These are phyloP conservation scores for Cremastobaeus sp. DNA, from an alignment of 2,888 invertebrate species.

Conservation along the genomic window DNA sequence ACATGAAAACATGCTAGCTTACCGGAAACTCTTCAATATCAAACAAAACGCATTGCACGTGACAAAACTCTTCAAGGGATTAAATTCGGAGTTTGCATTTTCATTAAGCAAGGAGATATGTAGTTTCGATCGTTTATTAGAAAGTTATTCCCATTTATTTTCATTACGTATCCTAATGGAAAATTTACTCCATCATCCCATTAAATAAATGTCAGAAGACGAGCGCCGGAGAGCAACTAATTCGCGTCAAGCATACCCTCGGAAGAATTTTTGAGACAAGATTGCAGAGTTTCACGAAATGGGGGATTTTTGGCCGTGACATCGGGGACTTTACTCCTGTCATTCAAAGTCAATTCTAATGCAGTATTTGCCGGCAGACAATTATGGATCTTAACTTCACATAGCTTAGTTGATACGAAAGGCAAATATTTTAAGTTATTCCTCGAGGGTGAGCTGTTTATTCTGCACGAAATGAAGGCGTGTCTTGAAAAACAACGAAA, in stretches of 20 bases:
- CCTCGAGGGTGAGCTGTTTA: too few species aligned
- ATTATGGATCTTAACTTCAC: background rate
- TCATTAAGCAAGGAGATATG: slow-evolving; percentile 22
- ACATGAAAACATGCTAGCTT: too few species aligned
- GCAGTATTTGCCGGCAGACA: background rate
- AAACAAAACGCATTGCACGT: too few species aligned
- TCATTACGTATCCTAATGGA: slow-evolving; percentile 41
- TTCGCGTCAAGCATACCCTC: slow-evolving; percentile 30
- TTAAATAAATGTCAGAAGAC: slow-evolving; percentile 40
- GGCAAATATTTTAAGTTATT: too few species aligned
- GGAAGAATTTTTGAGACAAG: slow-evolving; percentile 21
- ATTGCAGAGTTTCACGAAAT: background rate
- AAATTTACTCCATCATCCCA: slow-evolving; percentile 47
- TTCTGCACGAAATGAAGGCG: too few species aligned
- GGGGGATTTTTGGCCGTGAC: slow-evolving; percentile 33
- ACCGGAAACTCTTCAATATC: too few species aligned
- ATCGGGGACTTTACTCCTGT: too few species aligned
- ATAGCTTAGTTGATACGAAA: too few species aligned
- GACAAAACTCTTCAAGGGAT: slow-evolving; percentile 3
- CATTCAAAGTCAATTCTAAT: too few species aligned
- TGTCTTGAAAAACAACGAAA: too few species aligned
- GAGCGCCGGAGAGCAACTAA: slow-evolving; percentile 22
- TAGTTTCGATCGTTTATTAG: slow-evolving; percentile 25
- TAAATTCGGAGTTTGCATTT: slow-evolving; percentile 15
- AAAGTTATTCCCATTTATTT: slow-evolving; percentile 52